These are phyloP conservation scores for Ptychadena robeensis DNA, from an alignment of 2,797 vertebrate genomes.

Conservation along the genomic window DNA sequence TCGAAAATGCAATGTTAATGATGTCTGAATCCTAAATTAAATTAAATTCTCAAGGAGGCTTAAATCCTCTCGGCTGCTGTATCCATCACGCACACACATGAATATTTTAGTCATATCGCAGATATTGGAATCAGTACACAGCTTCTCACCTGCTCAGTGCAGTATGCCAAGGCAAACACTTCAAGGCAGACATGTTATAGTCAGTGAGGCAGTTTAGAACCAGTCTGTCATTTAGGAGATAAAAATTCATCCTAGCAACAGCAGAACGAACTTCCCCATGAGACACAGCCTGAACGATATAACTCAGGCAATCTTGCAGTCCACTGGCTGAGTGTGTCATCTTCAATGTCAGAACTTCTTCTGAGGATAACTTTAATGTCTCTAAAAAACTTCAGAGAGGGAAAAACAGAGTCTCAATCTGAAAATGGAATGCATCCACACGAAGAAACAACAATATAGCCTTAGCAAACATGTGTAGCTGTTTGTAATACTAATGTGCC, in stretches of 20 bases:
- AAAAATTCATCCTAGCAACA: conserved; percentile 85
- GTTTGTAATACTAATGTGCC: not conserved
- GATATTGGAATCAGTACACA: conserved; percentile 25
- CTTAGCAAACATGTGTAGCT: not conserved
- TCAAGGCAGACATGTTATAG: conserved; percentile 75
- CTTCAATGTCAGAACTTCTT: conserved; percentile 78
- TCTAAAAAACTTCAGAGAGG: conserved; percentile 78
- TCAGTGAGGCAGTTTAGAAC: conserved; percentile 74
- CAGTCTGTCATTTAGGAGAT: conserved; percentile 86
- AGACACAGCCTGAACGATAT: conserved; percentile 79
- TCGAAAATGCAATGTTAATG: not conserved
- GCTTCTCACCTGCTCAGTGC: conserved; percentile 84
- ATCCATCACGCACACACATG: conserved; percentile 14
- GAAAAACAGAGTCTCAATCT: conserved; percentile 14
- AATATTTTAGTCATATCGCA: conserved; percentile 24
- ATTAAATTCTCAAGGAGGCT: conserved; percentile 5
- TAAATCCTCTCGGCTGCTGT: not conserved
- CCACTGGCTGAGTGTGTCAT: conserved; percentile 75
- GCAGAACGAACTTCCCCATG: conserved; percentile 86
- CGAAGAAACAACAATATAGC: conserved; percentile 13
- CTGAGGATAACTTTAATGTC: conserved; percentile 79
- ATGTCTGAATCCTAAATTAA: not conserved
- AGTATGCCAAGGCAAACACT: conserved; percentile 81
- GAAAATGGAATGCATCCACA: conserved; percentile 12
- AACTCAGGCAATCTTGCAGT: conserved; percentile 83